Percentiles rank a stretch among this genome's conserved stretches.
Conservation (phyloP, 2,113 vertebrate genomes). For the Stegostoma tigrinum region DNA sequence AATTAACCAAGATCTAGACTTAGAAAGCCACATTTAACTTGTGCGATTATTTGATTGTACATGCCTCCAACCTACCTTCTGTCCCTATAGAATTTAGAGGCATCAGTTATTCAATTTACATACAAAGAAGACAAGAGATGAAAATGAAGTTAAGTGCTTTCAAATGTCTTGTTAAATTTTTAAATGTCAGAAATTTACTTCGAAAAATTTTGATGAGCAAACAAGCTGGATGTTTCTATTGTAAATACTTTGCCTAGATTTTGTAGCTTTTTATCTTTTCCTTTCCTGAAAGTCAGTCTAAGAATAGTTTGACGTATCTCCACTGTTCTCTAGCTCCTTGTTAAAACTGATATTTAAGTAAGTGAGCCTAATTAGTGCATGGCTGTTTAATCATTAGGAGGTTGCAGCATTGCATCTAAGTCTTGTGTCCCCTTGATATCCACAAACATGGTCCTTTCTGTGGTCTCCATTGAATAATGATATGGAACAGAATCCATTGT, state of each 20-base stretch:
- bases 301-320: not conserved
- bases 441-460: not conserved
- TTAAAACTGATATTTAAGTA: not conserved
- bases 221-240: not conserved
- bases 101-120: not conserved
- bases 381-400: not conserved
- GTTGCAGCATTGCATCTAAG: not conserved
- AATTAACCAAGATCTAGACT: constrained; percentile 25
- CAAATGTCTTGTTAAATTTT: not conserved
- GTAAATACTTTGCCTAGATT: too few relatives aligned
- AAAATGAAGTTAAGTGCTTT: not conserved
- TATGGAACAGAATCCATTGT: too few relatives aligned
- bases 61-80: not conserved
- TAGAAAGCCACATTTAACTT: not conserved
- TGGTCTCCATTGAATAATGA: not conserved
- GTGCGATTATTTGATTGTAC: not conserved
- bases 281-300: not conserved
- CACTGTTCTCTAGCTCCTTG: not conserved
- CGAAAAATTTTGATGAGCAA: not conserved
- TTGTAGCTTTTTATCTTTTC: not conserved
- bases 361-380: not conserved
- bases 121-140: not conserved
- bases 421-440: not conserved
- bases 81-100: not conserved
- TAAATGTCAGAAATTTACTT: not conserved